Conservation (phyloP, 2,797 vertebrate genomes). For the Gastrophryne carolinensis region DNA sequence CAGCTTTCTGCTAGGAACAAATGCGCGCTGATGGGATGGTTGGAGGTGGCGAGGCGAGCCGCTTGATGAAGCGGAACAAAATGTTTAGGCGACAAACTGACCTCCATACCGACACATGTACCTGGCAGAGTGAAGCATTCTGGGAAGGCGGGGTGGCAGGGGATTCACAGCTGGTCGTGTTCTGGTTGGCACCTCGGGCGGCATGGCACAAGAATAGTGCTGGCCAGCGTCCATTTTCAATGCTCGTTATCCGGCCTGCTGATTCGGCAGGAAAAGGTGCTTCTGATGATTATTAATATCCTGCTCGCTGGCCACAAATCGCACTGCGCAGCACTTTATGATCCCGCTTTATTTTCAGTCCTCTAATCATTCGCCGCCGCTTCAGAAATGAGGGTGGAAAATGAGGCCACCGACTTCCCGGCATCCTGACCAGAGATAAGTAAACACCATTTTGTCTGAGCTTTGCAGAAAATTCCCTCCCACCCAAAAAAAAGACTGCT, state of each 20-base stretch:
- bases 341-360: conserved; percentile 18
- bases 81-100: conserved; percentile 62
- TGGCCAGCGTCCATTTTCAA: conserved; percentile 56
- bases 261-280: conserved; percentile 57
- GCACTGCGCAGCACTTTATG: conserved; percentile 41
- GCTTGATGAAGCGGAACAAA: conserved; percentile 63
- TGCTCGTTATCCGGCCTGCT: conserved; percentile 57
- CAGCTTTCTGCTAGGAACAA: conserved; percentile 64
- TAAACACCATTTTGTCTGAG: background rate
- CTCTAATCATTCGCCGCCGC: conserved; percentile 31
- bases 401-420: background rate
- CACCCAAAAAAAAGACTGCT: background rate
- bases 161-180: conserved; percentile 57
- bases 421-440: background rate
- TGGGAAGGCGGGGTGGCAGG: conserved; percentile 16
- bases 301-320: conserved; percentile 29
- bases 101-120: conserved; percentile 55
- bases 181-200: conserved; percentile 53
- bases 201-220: conserved; percentile 46
- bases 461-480: background rate
- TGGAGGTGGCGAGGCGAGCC: conserved; percentile 51
- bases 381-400: conserved; percentile 19
- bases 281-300: conserved; percentile 60
- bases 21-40: conserved; percentile 51
- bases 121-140: conserved; percentile 48